phyloP scores from a whole-genome alignment of 2,888 invertebrate genomes.

The Auanema freiburgensis region DNA sequence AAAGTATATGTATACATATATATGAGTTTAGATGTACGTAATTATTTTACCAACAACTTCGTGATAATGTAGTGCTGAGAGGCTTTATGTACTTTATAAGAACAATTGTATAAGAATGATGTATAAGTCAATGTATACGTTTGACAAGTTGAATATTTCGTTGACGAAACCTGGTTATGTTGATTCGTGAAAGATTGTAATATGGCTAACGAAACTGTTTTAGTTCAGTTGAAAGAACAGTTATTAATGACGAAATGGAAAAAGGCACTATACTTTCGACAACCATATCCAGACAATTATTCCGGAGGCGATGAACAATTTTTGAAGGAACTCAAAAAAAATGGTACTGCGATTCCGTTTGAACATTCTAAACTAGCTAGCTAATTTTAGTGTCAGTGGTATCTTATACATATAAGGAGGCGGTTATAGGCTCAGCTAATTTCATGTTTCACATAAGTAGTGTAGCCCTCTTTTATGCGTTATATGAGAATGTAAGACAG shows the following conservation, averaged over 20 bases:
- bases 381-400: slow-evolving; percentile 73
- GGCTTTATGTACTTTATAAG: no score
- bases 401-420: slow-evolving; percentile 75
- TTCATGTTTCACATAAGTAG: slow-evolving; percentile 79
- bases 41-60: no score
- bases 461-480: slow-evolving; percentile 60
- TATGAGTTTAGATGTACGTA: no score
- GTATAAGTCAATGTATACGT: no score
- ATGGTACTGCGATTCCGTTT: slow-evolving; percentile 19
- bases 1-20: no score
- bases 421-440: slow-evolving; percentile 77
- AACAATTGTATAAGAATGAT: no score
- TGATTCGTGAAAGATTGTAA: no score
- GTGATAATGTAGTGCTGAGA: no score
- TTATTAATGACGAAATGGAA: slow-evolving; percentile 71
- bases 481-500: slow-evolving; percentile 50
- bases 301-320: slow-evolving; percentile 82
- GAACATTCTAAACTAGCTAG: not conserved
- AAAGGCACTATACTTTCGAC: slow-evolving; percentile 86
- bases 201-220: no score
- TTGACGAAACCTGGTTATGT: no score
- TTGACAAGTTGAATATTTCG: no score
- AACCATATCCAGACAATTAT: slow-evolving; percentile 86
- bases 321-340: slow-evolving; percentile 75
- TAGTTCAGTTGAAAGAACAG: no score